These are phyloP conservation scores for Gorsachius goisagi DNA, from an alignment of 2,113 vertebrate species.

Conservation along the genomic window DNA sequence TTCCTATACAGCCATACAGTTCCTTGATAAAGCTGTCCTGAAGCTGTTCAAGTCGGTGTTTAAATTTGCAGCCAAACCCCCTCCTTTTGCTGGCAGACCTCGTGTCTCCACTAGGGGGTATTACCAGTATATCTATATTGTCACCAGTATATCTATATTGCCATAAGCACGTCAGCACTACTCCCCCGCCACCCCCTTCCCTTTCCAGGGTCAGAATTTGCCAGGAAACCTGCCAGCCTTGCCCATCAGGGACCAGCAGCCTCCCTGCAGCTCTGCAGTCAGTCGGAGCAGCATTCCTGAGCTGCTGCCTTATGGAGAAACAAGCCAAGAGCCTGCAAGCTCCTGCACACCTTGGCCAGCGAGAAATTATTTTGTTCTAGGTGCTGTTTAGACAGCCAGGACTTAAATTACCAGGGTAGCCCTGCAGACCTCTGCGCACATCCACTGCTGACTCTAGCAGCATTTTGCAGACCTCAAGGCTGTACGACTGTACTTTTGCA, in stretches of 20 bases:
- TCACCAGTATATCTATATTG: not conserved
- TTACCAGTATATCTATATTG: not conserved
- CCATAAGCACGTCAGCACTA: not conserved
- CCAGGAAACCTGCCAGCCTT: not conserved
- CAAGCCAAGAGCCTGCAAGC: not conserved
- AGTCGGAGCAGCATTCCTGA: fast-evolving
- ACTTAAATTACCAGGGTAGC: not conserved
- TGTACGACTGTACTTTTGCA: not conserved
- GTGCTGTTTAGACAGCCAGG: not conserved
- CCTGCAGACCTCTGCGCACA: not conserved
- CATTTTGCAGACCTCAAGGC: not conserved
- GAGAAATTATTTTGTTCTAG: not conserved
- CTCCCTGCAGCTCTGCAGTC: not conserved
- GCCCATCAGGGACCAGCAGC: not conserved
- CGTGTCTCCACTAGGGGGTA: conserved; percentile 58
- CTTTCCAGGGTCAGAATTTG: not conserved
- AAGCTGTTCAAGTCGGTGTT: not conserved
- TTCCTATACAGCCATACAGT: not conserved
- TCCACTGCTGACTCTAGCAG: not conserved
- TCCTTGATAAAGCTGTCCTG: not conserved
- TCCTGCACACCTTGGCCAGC: not conserved
- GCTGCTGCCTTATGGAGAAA: fast-evolving
- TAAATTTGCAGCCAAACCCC: not conserved
- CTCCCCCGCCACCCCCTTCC: not conserved
- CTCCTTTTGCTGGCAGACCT: not conserved